Evolutionary conservation across 1,140 invertebrate species (phyloP).

Genomic region (Cherax quadricarinatus): DNA sequence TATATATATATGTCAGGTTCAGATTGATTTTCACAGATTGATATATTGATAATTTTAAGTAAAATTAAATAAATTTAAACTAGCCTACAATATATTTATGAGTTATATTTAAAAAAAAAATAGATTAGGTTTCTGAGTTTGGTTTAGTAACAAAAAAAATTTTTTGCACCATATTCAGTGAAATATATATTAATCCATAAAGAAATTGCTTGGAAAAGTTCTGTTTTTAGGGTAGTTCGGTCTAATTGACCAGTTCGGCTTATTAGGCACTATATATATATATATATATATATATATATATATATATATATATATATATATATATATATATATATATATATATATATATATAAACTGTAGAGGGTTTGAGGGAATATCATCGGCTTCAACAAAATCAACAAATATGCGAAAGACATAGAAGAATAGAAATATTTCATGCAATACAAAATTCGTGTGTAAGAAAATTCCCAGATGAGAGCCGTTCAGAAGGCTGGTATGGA

Average conservation of each 20-base stretch:
- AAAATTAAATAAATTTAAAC: too few relatives aligned
- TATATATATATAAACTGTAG: slow-evolving; percentile 10
- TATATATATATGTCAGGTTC: slow-evolving; percentile 9
- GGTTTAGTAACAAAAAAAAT: too few relatives aligned
- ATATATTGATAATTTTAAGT: too few relatives aligned
- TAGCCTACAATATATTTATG: too few relatives aligned
- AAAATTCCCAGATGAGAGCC: slow-evolving; percentile 41
- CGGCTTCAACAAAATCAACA: slow-evolving; percentile 48
- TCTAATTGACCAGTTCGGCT: too few relatives aligned
- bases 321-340: slow-evolving; percentile 48
- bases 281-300: slow-evolving; percentile 57
- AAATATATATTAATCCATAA: too few relatives aligned
- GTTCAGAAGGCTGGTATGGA: slow-evolving; percentile 27
- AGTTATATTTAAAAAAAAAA: too few relatives aligned
- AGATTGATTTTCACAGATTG: not conserved
- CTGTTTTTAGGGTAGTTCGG: too few relatives aligned
- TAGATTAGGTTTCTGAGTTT: too few relatives aligned
- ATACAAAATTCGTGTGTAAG: slow-evolving; percentile 33
- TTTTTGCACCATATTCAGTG: too few relatives aligned
- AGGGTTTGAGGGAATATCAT: not conserved
- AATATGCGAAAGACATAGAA: slow-evolving; percentile 33
- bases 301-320: slow-evolving; percentile 56
- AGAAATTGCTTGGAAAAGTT: too few relatives aligned
- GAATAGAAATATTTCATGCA: slow-evolving; percentile 53
- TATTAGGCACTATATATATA: not conserved